Evolutionary conservation across 2,113 vertebrate genomes (phyloP).

Genomic region (Vanacampus margaritifer): DNA sequence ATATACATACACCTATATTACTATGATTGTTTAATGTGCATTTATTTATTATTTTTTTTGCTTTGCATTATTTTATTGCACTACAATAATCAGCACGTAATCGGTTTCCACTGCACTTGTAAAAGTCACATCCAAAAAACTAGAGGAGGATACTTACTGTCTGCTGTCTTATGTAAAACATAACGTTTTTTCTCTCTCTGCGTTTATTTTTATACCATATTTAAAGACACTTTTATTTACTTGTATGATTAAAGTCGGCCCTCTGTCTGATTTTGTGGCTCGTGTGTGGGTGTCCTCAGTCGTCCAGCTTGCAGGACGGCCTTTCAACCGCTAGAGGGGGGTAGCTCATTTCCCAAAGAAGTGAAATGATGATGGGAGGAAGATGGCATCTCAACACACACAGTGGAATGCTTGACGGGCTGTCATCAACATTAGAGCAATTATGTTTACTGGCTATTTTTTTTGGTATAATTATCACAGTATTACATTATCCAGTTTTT

Average conservation of each 20-base stretch:
- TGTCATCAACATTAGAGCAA: neutral
- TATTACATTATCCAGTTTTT: too few species aligned
- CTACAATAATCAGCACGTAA: conserved; percentile 82
- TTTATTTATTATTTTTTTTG: conserved; percentile 65
- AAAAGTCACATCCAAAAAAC: conserved; percentile 78
- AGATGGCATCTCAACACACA: neutral
- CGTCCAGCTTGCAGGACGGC: neutral
- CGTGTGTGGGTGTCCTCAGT: neutral
- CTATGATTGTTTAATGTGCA: conserved; percentile 69
- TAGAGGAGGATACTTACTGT: conserved; percentile 44
- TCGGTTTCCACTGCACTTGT: conserved; percentile 79
- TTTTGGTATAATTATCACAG: neutral
- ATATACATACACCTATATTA: conserved; percentile 49
- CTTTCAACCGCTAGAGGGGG: conserved; percentile 57
- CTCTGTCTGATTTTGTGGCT: conserved; percentile 84
- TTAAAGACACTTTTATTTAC: conserved; percentile 94
- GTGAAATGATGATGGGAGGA: neutral
- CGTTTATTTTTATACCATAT: conserved; percentile 99
- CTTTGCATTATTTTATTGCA: conserved; percentile 83
- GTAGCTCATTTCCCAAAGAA: conserved; percentile 33
- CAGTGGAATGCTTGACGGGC: neutral
- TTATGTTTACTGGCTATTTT: neutral
- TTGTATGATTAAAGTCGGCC: conserved; percentile 85
- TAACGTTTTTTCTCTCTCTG: conserved; percentile 82
- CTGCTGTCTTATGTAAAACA: conserved; percentile 77